phyloP scores from a whole-genome alignment of 2,888 invertebrate species.

The Physocephala rufipes region DNA sequence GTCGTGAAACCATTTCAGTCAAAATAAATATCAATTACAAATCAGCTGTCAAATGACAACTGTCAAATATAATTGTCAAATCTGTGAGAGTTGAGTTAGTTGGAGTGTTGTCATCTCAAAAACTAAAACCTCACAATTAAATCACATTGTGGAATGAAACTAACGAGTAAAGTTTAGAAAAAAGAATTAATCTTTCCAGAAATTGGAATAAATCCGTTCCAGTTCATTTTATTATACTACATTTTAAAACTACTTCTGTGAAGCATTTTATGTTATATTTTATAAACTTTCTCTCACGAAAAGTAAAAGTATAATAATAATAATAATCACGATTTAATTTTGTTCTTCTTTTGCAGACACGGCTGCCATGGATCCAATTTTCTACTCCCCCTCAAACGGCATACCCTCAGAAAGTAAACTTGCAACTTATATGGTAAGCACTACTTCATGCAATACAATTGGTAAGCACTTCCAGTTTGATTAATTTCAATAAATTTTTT shows the following conservation, averaged over 20 bases:
- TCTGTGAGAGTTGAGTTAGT: no score
- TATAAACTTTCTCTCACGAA: neutral
- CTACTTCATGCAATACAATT: neutral
- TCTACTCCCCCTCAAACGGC: slow-evolving; percentile 75
- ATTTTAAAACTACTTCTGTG: neutral
- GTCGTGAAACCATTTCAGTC: no score
- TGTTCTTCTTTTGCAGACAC: slow-evolving; percentile 53
- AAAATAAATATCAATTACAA: no score
- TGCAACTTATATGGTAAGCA: slow-evolving; percentile 82
- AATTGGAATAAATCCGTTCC: no score
- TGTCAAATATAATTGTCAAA: no score
- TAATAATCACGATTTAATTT: neutral
- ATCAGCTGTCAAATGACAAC: no score
- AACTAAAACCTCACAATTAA: no score
- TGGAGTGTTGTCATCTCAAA: no score
- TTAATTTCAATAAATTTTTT: neutral
- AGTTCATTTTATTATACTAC: neutral
- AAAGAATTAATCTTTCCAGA: no score
- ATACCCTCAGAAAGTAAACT: slow-evolving; percentile 86
- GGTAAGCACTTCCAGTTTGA: neutral
- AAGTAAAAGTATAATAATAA: neutral
- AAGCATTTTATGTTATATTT: neutral
- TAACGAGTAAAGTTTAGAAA: no score
- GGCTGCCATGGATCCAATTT: slow-evolving; percentile 78
- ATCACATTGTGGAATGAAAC: no score